Base-by-base conservation (phyloP, 2,888 invertebrate species). In the Brachyopa scutellaris region DNA sequence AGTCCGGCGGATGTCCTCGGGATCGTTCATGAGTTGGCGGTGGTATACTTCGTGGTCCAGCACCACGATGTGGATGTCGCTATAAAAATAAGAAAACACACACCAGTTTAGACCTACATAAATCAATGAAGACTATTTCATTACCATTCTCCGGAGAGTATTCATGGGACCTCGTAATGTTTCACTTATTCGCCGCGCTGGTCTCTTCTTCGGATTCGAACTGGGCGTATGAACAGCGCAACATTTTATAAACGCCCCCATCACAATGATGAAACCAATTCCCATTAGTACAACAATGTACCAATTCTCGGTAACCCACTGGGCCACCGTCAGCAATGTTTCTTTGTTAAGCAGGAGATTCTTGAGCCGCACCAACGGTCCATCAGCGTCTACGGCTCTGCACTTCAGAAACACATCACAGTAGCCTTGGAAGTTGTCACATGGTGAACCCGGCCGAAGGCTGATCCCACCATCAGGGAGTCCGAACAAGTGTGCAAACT, bases 141-240 rank as follows among this genome's bases (percentile, higher is more conserved):
- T 91, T 88, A 95, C 95, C 96, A 97, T 97, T 91, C 97, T 93
- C 85, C 97, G 92, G 73, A 97, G 91, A 45, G 97, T 97, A 90
- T 96, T 96, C 94, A 97, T 97, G 26, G 97, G 97, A 85, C 96
- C 93, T 38, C 97, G 93, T 21, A 97, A 91, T 3, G 98, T 97
- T 88, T 99, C 98, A 84, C 97, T 96, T 85, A 99, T 93, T 85
- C 98, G 95, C 85, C 98, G 94, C 7, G 99, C 98, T 0, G 99
- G 97, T 66, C 97, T 95, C 87, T 98, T 96, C 90, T 98, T 98
- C 4, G 99, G 99, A 93, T 99, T 99, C 84, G 97, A 98, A 72
- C 98, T 98, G 21, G 99, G 99, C 64, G 99, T 99, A 91, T 99
- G 99, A 61, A 99, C 99, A 26, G 99, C 99, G 91, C 99, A 99